Evolutionary conservation across 2,888 invertebrate genomes (phyloP).

Genomic region (Apamea crenata): DNA sequence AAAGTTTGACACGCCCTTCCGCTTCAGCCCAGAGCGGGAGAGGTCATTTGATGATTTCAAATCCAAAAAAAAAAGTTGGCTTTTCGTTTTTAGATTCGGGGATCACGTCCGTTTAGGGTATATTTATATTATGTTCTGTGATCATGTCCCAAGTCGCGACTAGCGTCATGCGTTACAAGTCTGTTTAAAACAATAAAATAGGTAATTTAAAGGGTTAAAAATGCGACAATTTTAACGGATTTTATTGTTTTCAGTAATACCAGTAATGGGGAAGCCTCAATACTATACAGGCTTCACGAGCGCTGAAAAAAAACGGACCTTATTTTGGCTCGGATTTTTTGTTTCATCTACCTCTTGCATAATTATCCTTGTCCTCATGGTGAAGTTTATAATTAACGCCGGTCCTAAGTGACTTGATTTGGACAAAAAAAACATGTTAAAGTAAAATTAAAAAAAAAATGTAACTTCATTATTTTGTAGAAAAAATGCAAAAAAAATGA

Average conservation of each 20-base stretch:
- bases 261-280: conserved; percentile 33
- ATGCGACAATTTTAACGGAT: not conserved
- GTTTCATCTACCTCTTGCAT: conserved; percentile 29
- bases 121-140: too few relatives aligned
- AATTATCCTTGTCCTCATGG: conserved; percentile 23
- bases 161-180: conserved; percentile 26
- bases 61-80: too few relatives aligned
- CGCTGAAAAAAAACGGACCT: conserved; percentile 21
- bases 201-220: not conserved
- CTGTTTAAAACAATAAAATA: not conserved
- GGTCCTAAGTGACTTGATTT: conserved; percentile 22
- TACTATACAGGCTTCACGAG: conserved; percentile 22
- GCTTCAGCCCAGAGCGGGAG: too few relatives aligned
- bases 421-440: conserved; percentile 28
- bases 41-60: too few relatives aligned
- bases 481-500: not conserved
- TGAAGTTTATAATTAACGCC: conserved; percentile 29
- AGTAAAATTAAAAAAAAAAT: not conserved
- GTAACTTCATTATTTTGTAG: conserved; percentile 9
- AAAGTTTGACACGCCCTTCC: too few relatives aligned
- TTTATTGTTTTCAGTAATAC: conserved; percentile 25
- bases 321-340: conserved; percentile 20
- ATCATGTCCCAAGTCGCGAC: not conserved
- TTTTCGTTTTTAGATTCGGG: not conserved
- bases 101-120: too few relatives aligned